Percentiles rank a stretch among this genome's conserved stretches.
These are phyloP conservation scores for Channallabes apus DNA, from an alignment of 2,797 vertebrate genomes.

Conservation along the genomic window DNA sequence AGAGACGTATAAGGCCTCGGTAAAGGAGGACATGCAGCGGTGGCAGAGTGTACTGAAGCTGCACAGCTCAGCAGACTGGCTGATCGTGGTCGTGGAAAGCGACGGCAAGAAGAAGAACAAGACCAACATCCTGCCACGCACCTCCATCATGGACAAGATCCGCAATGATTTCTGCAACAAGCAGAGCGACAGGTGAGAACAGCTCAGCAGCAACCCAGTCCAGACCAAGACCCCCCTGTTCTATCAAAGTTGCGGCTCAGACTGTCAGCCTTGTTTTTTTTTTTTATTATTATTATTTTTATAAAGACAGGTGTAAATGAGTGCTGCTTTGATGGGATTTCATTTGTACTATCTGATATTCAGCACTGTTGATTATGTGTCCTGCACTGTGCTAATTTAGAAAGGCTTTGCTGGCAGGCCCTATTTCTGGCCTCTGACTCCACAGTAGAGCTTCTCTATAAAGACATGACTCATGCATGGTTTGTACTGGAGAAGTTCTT, in stretches of 20 bases:
- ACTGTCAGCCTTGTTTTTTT: not conserved
- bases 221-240: not conserved
- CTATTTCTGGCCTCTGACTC: slow-evolving; percentile 39
- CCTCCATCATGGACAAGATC: slow-evolving; percentile 98
- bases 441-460: slow-evolving; percentile 23
- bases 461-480: slow-evolving; percentile 34
- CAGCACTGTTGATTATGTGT: not conserved
- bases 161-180: slow-evolving; percentile 99
- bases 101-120: slow-evolving; percentile 98
- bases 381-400: slow-evolving; percentile 31
- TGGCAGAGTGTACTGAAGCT: slow-evolving; percentile 90
- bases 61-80: slow-evolving; percentile 89
- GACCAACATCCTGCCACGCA: slow-evolving; percentile 95
- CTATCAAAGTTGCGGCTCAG: not conserved
- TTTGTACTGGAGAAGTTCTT: slow-evolving; percentile 13
- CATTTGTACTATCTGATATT: slow-evolving; percentile 27
- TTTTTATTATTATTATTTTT: not conserved
- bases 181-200: slow-evolving; percentile 91
- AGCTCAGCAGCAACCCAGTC: slow-evolving; percentile 9
- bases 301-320: slow-evolving; percentile 11
- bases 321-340: not conserved
- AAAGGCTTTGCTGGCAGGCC: slow-evolving; percentile 34
- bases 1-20: slow-evolving; percentile 88
- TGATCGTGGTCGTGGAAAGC: slow-evolving; percentile 93
- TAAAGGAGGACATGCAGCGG: slow-evolving; percentile 95